Conservation (phyloP, 2,797 vertebrate genomes). For the Cygnus olor region DNA sequence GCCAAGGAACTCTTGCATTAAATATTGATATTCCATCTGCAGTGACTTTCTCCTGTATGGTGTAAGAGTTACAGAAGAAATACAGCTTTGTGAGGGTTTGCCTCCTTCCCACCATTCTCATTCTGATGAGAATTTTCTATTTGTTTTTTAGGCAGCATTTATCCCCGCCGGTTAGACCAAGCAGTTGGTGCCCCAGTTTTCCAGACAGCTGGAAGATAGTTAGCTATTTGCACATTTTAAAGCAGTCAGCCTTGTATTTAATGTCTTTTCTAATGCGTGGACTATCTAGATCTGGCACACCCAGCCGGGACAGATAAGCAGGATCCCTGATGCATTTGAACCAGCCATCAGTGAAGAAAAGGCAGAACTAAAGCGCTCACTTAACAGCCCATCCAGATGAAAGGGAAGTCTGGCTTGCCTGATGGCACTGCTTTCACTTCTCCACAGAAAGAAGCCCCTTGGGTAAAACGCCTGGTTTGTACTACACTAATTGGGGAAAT, state of each 20-base stretch:
- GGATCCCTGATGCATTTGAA: neutral
- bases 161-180: neutral
- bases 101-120: neutral
- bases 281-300: neutral
- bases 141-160: neutral
- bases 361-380: conserved; percentile 6
- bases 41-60: neutral
- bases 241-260: neutral
- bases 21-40: neutral
- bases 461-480: neutral
- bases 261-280: conserved; percentile 47
- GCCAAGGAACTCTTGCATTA: neutral
- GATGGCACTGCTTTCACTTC: neutral
- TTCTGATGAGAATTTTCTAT: neutral
- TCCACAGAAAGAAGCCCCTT: neutral
- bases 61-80: neutral
- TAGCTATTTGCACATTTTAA: neutral
- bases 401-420: neutral
- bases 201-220: conserved; percentile 3
- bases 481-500: neutral
- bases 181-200: neutral
- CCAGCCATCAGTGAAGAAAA: neutral
- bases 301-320: conserved; percentile 30
- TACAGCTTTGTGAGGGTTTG: neutral
- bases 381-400: conserved; percentile 57